Percentiles rank a stretch among this genome's conserved stretches.
Conservation (phyloP, 35 echinoderm and acorn worm genomes). For the Lytechinus pictus region DNA sequence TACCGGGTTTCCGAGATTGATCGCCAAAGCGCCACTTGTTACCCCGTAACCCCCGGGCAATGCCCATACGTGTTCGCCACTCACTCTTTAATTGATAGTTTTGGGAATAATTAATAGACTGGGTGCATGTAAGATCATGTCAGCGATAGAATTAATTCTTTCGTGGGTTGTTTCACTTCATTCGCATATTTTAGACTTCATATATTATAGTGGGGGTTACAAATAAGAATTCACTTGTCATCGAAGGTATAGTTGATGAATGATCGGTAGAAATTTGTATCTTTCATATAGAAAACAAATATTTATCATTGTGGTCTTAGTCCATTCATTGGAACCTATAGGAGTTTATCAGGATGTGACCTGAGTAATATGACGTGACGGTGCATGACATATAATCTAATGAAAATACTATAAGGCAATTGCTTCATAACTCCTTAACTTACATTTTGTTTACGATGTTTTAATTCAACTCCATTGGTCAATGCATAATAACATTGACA, state of each 20-base stretch:
- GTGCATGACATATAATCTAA: neutral
- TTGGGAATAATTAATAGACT: slow-evolving; percentile 37
- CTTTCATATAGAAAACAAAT: neutral
- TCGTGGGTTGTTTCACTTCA: neutral
- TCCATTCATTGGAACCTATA: neutral
- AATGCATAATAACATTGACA: too few relatives aligned
- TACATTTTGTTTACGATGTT: too few relatives aligned
- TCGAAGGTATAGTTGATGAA: neutral
- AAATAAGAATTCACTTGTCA: neutral
- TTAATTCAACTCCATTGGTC: too few relatives aligned
- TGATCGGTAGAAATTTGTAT: neutral
- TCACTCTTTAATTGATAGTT: slow-evolving; percentile 27
- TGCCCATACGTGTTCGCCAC: neutral
- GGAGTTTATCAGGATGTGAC: neutral
- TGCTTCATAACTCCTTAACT: too few relatives aligned
- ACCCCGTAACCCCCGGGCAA: neutral
- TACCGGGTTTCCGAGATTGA: slow-evolving; percentile 34
- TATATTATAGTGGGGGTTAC: neutral
- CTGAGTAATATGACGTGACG: neutral
- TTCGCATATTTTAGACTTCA: neutral
- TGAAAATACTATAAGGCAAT: too few relatives aligned
- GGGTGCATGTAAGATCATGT: neutral
- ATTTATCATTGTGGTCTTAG: slow-evolving; percentile 11
- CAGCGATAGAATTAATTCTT: neutral
- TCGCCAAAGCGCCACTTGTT: neutral